Percentiles rank a stretch among this genome's conserved stretches.
Evolutionary conservation across 64 coral and sea anemone genomes (phyloP).

Genomic region (Porites lutea): DNA sequence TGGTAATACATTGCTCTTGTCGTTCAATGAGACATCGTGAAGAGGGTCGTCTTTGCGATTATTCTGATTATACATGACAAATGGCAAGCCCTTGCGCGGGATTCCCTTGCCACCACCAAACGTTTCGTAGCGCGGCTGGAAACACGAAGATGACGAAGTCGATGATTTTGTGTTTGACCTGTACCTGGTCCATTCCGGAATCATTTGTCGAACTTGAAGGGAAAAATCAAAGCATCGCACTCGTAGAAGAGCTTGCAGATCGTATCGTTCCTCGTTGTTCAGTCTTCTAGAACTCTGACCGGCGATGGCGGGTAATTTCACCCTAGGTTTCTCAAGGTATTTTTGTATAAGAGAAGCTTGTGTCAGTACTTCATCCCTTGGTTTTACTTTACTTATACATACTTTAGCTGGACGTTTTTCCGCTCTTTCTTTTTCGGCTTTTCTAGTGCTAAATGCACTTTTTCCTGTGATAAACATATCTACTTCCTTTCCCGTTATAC

Average conservation of each 20-base stretch:
- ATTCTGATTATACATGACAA: constrained; percentile 30
- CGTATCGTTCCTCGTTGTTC: constrained; percentile 1
- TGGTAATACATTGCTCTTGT: background rate
- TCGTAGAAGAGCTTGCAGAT: constrained; percentile 15
- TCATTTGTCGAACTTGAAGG: constrained; percentile 16
- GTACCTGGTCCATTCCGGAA: background rate
- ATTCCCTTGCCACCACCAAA: background rate
- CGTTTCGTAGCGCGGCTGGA: background rate
- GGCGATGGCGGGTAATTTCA: background rate
- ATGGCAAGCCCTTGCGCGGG: background rate
- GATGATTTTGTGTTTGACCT: background rate
- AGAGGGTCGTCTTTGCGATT: background rate
- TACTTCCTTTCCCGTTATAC: background rate
- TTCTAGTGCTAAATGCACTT: background rate
- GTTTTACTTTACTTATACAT: background rate
- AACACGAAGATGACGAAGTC: constrained; percentile 3
- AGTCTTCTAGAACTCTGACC: background rate
- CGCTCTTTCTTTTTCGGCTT: background rate
- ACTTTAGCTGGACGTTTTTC: background rate
- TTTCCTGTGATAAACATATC: constrained; percentile 12
- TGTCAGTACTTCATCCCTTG: background rate
- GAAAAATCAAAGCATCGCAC: constrained; percentile 24
- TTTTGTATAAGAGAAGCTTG: background rate
- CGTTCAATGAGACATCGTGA: background rate
- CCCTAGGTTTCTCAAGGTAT: background rate